Percentiles rank a stretch among this genome's conserved stretches.
phyloP scores from a whole-genome alignment of 2,797 vertebrate genomes.

The Danio jaintianensis region DNA sequence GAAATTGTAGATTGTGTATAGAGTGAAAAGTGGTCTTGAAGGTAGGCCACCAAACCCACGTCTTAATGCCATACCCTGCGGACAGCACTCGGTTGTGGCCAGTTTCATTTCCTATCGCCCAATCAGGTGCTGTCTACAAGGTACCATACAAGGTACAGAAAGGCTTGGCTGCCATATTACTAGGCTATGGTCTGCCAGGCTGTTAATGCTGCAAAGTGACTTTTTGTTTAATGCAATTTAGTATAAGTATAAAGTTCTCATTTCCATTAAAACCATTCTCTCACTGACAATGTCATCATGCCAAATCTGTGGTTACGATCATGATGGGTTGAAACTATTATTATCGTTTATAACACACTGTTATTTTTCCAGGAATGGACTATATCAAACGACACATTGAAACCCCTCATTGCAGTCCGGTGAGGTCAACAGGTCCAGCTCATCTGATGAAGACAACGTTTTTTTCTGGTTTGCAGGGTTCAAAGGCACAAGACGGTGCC shows the following conservation, averaged over 20 bases:
- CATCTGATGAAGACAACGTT: conserved; percentile 17
- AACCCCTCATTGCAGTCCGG: background rate
- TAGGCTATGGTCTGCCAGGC: too few relatives aligned
- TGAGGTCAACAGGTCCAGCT: background rate
- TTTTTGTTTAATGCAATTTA: conserved; percentile 8
- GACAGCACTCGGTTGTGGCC: too few relatives aligned
- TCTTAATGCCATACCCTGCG: too few relatives aligned
- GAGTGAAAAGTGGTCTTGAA: too few relatives aligned
- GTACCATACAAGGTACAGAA: too few relatives aligned
- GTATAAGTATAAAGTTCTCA: background rate
- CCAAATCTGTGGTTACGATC: conserved; percentile 4
- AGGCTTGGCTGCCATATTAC: too few relatives aligned
- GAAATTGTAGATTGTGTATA: too few relatives aligned
- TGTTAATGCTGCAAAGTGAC: background rate
- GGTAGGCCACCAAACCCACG: too few relatives aligned
- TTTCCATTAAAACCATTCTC: conserved; percentile 1
- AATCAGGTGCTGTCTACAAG: background rate
- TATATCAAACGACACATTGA: conserved; percentile 28
- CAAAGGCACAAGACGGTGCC: background rate
- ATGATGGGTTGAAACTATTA: conserved; percentile 22
- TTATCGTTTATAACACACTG: background rate
- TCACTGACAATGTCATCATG: too few relatives aligned
- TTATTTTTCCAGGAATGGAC: conserved; percentile 41
- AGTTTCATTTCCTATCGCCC: too few relatives aligned
- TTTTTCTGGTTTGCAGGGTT: conserved; percentile 5